A percentile compares a stretch with the other conserved stretches of the same genome.
Conservation (phyloP, 1,140 invertebrate genomes). For the Vollenhovia emeryi region DNA sequence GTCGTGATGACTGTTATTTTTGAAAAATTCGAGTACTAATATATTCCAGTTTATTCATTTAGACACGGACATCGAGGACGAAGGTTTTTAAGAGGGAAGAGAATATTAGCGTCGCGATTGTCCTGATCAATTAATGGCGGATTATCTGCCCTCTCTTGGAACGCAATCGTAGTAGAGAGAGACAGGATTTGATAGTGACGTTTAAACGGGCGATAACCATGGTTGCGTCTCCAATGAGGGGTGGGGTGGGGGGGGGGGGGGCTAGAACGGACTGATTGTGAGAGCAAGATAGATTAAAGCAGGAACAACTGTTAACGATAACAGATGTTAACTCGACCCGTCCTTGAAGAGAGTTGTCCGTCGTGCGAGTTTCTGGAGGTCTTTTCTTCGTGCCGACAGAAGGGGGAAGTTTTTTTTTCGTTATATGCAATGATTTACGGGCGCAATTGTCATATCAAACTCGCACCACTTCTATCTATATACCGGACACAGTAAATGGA, state of each 20-base stretch:
- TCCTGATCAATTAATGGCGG: background rate
- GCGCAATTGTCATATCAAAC: slow-evolving; percentile 51
- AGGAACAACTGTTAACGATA: slow-evolving; percentile 2
- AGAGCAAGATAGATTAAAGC: background rate
- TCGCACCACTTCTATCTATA: slow-evolving; percentile 38
- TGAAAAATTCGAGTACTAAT: background rate
- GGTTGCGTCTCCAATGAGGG: background rate
- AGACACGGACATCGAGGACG: background rate
- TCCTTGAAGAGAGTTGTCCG: slow-evolving; percentile 27
- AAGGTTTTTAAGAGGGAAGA: slow-evolving; percentile 1
- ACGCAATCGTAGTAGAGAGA: background rate
- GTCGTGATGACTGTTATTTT: background rate
- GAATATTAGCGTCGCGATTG: background rate
- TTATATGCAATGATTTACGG: slow-evolving; percentile 21
- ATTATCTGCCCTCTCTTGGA: background rate
- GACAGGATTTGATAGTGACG: background rate
- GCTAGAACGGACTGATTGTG: too few relatives aligned
- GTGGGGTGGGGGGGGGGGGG: too few relatives aligned
- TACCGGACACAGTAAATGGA: slow-evolving; percentile 22
- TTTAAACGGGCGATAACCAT: background rate
- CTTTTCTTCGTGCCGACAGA: background rate
- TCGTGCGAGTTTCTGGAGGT: slow-evolving; percentile 1
- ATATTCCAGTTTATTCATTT: background rate
- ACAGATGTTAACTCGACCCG: slow-evolving; percentile 27
- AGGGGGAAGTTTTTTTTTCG: slow-evolving; percentile 15